These are phyloP conservation scores for Corythaeola cristata DNA, from an alignment of 2,113 vertebrate species.

Conservation along the genomic window DNA sequence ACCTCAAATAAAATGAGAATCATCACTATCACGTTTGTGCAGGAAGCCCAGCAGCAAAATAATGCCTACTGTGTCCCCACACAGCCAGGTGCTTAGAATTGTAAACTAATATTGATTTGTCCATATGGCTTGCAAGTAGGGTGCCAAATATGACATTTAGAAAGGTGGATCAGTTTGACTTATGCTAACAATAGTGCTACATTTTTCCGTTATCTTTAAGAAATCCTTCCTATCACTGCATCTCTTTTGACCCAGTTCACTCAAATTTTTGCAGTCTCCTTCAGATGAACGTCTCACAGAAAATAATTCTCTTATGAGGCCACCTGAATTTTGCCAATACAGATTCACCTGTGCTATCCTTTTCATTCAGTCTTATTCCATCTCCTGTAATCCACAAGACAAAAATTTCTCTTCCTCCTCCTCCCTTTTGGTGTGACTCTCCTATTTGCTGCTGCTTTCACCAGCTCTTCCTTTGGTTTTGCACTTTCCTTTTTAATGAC, in stretches of 20 bases:
- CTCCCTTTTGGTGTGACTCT: neutral
- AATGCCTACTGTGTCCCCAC: neutral
- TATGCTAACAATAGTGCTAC: neutral
- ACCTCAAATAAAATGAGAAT: neutral
- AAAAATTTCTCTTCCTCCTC: neutral
- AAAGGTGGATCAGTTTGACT: neutral
- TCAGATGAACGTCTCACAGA: neutral
- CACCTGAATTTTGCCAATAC: neutral
- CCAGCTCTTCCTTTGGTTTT: neutral
- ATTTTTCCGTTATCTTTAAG: neutral
- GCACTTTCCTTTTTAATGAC: neutral
- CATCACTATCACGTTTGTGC: neutral
- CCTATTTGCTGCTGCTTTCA: neutral
- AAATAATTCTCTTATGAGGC: neutral
- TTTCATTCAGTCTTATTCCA: neutral
- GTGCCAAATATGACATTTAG: neutral
- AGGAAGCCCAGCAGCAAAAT: slow-evolving; percentile 15
- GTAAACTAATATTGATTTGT: neutral
- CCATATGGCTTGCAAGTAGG: neutral
- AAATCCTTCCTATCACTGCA: neutral
- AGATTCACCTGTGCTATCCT: neutral
- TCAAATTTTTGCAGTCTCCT: neutral
- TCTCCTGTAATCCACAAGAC: neutral
- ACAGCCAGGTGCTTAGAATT: neutral
- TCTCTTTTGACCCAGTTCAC: neutral